Evolutionary conservation across 1,140 invertebrate species (phyloP), one percentile per base, ranked within the genome.

Genomic region (Leptinotarsa undecemlineata): DNA sequence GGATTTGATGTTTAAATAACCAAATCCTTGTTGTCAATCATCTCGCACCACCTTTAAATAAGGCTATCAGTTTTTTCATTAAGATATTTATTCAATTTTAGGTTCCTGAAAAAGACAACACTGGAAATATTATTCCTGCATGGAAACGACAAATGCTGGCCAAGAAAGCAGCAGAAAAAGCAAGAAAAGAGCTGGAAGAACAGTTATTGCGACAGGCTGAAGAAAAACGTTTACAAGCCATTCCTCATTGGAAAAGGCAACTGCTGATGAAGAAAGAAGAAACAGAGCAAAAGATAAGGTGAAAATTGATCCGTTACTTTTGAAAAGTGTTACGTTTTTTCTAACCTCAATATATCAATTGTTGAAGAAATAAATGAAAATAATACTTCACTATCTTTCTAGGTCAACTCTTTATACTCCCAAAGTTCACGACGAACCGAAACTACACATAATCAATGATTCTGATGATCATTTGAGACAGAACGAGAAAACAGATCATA

Each of bases 131-230:
- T 20, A 97, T 98, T 82, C 96, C 96, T 14, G 92, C 92, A 20
- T 98, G 96, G 96, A 97, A 97, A 84, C 86, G 96, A 23, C 95
- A 98, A 86, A 96, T 98, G 94, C 82, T 98, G 83, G 96, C 96
- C 0, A 92, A 95, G 80, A 95, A 97, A 84, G 94, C 95, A 1
- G 96, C 96, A 0, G 96, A 98, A 84, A 92, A 94, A 76, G 96
- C 96, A 2, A 91, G 94, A 74, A 94, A 94, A 82, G 96, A 98
- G 81, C 87, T 95, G 68, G 95, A 97, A 85, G 94, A 95, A 83
- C 90, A 94, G 78, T 86, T 95, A 81, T 90, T 91, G 61, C 88
- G 91, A 71, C 94, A 97, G 81, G 93, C 94, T 3, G 95, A 97
- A 85, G 92, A 94, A 77, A 92, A 94, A 77, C 87, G 95, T 79